Evolutionary conservation across 2,113 vertebrate genomes (phyloP).

Genomic region (Etheostoma spectabile): DNA sequence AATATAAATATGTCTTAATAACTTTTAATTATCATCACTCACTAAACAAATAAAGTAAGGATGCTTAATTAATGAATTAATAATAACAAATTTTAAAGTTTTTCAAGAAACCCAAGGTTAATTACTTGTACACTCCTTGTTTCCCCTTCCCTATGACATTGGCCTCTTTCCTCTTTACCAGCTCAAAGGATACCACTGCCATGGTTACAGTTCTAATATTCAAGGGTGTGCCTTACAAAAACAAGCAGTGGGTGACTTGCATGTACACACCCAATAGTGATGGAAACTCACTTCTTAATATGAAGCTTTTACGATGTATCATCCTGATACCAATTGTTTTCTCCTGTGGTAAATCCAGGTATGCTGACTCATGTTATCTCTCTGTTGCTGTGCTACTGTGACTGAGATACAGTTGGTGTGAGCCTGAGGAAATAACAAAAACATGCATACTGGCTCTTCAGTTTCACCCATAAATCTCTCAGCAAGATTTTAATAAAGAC

Average conservation of each 20-base stretch:
- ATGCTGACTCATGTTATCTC: conserved; percentile 60
- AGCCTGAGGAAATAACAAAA: conserved; percentile 33
- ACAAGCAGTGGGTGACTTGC: conserved; percentile 46
- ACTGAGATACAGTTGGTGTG: conserved; percentile 30
- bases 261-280: conserved; percentile 31
- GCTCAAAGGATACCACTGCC: conserved; percentile 47
- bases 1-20: neutral
- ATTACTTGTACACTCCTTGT: neutral
- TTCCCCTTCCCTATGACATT: conserved; percentile 40
- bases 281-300: conserved; percentile 25
- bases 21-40: neutral
- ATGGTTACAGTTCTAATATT: conserved; percentile 53
- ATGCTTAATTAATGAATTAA: neutral
- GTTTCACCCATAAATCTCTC: conserved; percentile 39
- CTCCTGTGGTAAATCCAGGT: conserved; percentile 14
- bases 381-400: conserved; percentile 31
- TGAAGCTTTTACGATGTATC: conserved; percentile 29
- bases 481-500: conserved; percentile 28
- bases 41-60: conserved; percentile 17
- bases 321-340: conserved; percentile 50
- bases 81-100: too few species aligned
- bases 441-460: conserved; percentile 8
- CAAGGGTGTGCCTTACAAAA: conserved; percentile 48
- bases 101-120: too few species aligned
- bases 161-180: conserved; percentile 47